Conservation (phyloP, 2,797 vertebrate species). For the Myripristis murdjan region DNA sequence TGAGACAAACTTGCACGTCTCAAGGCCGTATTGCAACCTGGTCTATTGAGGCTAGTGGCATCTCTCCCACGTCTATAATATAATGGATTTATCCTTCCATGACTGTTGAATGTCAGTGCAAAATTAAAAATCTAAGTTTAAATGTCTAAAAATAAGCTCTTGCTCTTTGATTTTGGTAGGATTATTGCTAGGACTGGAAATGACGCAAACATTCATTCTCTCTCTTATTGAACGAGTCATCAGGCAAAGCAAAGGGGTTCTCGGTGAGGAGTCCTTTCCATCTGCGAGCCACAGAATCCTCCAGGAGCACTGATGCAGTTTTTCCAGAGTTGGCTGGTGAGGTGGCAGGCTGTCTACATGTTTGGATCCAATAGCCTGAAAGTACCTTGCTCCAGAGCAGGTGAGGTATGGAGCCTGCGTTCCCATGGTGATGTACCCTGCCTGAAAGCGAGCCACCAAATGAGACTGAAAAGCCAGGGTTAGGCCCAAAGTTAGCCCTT, state of each 20-base stretch:
- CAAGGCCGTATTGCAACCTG: not conserved
- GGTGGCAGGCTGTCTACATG: not conserved
- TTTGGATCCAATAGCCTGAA: conserved; percentile 21
- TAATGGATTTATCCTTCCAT: not conserved
- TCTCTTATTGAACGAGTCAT: conserved; percentile 54
- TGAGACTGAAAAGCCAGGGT: conserved; percentile 9
- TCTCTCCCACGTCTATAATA: not conserved
- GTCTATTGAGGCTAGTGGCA: not conserved
- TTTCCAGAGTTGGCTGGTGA: conserved; percentile 3
- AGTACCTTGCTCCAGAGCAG: conserved; percentile 9
- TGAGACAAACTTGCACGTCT: not conserved
- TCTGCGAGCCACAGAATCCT: conserved; percentile 21
- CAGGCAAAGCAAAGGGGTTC: conserved; percentile 3
- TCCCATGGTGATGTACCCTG: conserved; percentile 4
- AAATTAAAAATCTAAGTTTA: too few species aligned
- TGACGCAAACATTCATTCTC: conserved; percentile 37
- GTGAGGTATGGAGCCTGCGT: conserved; percentile 3
- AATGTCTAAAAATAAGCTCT: not conserved
- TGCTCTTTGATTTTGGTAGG: too few species aligned
- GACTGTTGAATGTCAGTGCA: not conserved
- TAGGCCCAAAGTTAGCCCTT: too few species aligned
- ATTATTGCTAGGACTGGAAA: conserved; percentile 36
- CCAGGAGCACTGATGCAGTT: conserved; percentile 12
- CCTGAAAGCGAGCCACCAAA: not conserved
- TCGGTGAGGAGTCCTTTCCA: conserved; percentile 24